These are phyloP conservation scores for Halichoerus grypus DNA, from an alignment of 2,113 vertebrate species.

Conservation along the genomic window DNA sequence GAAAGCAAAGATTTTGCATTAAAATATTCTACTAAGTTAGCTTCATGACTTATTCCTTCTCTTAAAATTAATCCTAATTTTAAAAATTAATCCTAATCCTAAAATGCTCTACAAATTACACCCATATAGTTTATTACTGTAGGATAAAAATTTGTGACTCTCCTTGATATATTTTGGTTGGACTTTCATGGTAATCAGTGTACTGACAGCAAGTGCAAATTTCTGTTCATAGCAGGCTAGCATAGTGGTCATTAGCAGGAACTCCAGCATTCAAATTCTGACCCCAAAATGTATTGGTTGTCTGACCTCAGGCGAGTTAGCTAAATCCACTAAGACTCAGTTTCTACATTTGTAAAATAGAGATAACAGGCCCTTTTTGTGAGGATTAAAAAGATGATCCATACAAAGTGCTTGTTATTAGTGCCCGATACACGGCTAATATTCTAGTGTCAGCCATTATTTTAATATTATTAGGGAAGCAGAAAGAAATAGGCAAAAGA, in stretches of 20 bases:
- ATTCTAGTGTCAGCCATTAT: not conserved
- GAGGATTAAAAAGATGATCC: not conserved
- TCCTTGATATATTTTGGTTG: slow-evolving; percentile 13
- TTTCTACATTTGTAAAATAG: not conserved
- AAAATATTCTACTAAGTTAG: slow-evolving; percentile 13
- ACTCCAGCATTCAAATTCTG: not conserved
- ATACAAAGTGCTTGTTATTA: not conserved
- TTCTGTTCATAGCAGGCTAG: not conserved
- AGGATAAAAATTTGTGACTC: slow-evolving; percentile 10
- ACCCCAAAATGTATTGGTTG: not conserved
- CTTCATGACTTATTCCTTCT: slow-evolving; percentile 13
- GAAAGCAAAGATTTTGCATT: slow-evolving; percentile 38
- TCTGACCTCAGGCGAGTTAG: not conserved
- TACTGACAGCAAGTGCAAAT: not conserved
- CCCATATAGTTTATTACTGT: not conserved
- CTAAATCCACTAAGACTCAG: not conserved
- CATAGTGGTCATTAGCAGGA: not conserved
- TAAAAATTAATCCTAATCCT: slow-evolving; percentile 27
- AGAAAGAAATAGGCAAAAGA: slow-evolving; percentile 3
- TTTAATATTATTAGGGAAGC: slow-evolving; percentile 12
- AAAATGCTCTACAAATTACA: not conserved
- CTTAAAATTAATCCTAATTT: slow-evolving; percentile 47
- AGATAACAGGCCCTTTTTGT: not conserved
- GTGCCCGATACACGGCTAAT: not conserved
- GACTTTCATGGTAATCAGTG: not conserved